Base-by-base conservation (phyloP, 30 jellyfish, hydroid and myxozoan genomes). In the Aurelia sp. region DNA sequence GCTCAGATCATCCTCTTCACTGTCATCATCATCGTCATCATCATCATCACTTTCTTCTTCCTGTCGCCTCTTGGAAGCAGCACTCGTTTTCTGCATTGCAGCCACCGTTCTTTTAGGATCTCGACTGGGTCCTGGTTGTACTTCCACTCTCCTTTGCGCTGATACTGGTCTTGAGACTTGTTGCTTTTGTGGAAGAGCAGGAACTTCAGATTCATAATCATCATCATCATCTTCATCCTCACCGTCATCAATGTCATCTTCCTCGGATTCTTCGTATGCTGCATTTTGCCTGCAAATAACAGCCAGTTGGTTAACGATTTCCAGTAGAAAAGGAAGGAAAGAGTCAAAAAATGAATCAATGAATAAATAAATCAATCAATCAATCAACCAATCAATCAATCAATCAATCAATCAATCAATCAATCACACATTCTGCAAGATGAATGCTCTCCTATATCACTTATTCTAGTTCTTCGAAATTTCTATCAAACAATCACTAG, bases 61-160 rank as follows among this genome's bases (percentile, higher is more conserved):
- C 21, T 30, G 52, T 9, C 20, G 78, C 17, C 66, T 40, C 44
- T 69, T 69, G 8, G 73, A 47, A 19, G 66, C 88, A 44, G 48
- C 76, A 63, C 70, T 64, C 30, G 79, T 8, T 58, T 59, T 69
- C 31, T 82, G 92, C 60, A 70, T 74, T 79, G 82, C 20, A 41
- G 76, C 92, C 30, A 73, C 74, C 27, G 58, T 38, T 70, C 76
- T 69, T 15, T 16, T 40, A 78, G 77, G 38, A 38, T 52, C 80
- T 38, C 92, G 85, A 52, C 73, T 82, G 15, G 92, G 92, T 22
- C 92, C 92, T 3, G 92, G 92, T 24, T 82, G 92, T 24, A 82
- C 86, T 40, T 51, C 86, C n/a, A 82, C 92, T 48, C 60, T 53
- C 74, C 78, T 58, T 47, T 70, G 84, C 4, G 86, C 92, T 3